Base-by-base conservation (phyloP, 2,113 vertebrate species). In the Hirundichthys speculiger region DNA sequence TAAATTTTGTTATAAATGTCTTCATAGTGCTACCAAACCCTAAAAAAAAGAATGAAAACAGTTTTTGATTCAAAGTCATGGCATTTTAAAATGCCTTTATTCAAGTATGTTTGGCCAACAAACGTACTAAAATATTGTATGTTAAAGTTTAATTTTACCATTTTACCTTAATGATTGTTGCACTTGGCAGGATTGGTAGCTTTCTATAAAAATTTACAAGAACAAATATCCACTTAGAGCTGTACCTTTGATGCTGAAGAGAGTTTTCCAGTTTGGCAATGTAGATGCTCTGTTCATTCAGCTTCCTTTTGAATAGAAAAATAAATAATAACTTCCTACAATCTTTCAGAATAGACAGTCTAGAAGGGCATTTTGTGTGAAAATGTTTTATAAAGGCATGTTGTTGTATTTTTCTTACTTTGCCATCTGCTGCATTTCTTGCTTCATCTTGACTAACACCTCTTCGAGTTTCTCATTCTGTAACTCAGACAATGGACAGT, bases 381-480 rank as follows among this genome's bases (percentile, higher is more conserved):
- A 45, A 39, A 12, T 20, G 10, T 1, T 27, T 7, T 53, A 21
- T 3, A 41, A 50, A 47, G 1, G 1, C 25, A 18, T 18, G 8
- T 19, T 45, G 43, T 16, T 11, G 18, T 45, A 8, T 2, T 1
- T 67, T 12, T 3, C 94, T 91, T 90, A 96, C 96, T 91, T 75
- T 63, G 93, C 89, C 24, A 94, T 75, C 63, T 91, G 89, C 49
- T 95, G 91, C 24, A 94, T 89, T 77, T 94, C 92, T 63, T 94
- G 88, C 53, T 88, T 89, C 54, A 91, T 89, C 79, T 91, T 93
- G 75, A 88, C 82, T n/a, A 94, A 80, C 16, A 85, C 75, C 4
- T 93, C 94, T 66, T 97, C 94, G 66, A 95, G 71, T 84, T 93
- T 94, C 19, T 83, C 77, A 51, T 80, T 93, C 96, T 98, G 86